phyloP scores from a whole-genome alignment of 1,140 invertebrate species.

The Sminthurides bifidus region DNA sequence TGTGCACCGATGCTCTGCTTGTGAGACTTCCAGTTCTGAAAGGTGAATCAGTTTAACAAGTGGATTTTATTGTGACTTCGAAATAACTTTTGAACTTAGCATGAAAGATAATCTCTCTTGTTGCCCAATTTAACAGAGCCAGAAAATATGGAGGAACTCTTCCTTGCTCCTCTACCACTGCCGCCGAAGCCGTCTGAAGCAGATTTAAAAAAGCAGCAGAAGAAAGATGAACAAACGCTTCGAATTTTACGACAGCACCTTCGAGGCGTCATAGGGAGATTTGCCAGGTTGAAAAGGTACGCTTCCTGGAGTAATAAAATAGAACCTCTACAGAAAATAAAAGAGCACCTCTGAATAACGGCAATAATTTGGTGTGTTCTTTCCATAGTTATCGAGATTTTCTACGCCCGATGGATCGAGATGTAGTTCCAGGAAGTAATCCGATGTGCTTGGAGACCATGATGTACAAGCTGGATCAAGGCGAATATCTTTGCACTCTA shows the following conservation, averaged over 20 bases:
- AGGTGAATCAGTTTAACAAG: neutral
- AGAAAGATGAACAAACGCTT: conserved; percentile 61
- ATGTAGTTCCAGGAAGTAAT: conserved; percentile 75
- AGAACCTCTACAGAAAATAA: neutral
- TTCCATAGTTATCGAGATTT: conserved; percentile 71
- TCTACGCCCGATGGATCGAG: conserved; percentile 73
- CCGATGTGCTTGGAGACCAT: conserved; percentile 88
- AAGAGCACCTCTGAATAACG: neutral
- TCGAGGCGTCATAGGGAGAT: conserved; percentile 71
- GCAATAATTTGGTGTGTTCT: conserved; percentile 22
- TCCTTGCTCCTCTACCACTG: conserved; percentile 39
- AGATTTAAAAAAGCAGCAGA: conserved; percentile 53
- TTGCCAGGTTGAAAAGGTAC: conserved; percentile 60
- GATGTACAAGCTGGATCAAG: conserved; percentile 86
- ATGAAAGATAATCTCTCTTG: no score
- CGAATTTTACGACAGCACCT: conserved; percentile 77
- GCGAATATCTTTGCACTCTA: conserved; percentile 70
- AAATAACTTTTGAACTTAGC: no score
- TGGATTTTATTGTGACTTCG: neutral
- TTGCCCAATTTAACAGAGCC: no score
- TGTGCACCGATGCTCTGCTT: conserved; percentile 35
- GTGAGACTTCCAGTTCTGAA: conserved; percentile 5
- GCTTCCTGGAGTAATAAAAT: conserved; percentile 28
- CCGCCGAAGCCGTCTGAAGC: conserved; percentile 36
- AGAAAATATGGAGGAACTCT: conserved; percentile 32